Evolutionary conservation across 1,140 invertebrate species (phyloP), one percentile per base, ranked within the genome.

Genomic region (Drosophila elegans): DNA sequence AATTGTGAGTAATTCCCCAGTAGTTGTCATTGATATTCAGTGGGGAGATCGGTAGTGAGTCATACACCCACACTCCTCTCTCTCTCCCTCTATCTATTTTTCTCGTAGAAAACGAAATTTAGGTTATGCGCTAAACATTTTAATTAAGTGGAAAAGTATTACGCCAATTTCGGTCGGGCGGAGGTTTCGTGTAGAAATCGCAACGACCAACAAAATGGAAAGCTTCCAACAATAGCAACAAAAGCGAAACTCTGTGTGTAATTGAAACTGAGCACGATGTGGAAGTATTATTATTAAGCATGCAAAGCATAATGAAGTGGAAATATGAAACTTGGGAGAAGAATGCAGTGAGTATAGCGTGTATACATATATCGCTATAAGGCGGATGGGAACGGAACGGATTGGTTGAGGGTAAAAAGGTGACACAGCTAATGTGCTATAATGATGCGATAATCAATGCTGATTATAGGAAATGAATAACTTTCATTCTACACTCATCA

Each of bases 201-300:
- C 83, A 77, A 83, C 46, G 71, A 56, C 51, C 72, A 74, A 89
- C 79, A 88, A 88, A 88, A 88, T 88, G 84, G 84, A 88, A 88
- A 88, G 84, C 84, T 69, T 32, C 29, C 81, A 49, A 46, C 36
- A 67, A 51, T 39, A 63, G 46, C 69, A 82, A 78, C 77, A 88
- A 88, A 83, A 88, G 83, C 83, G 84, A 88, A 86, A 82, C 82
- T 88, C 78, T 59, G 72, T 52, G 73, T 83, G 84, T 84, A 89
- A 89, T 89, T 89, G 80, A 90, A 84, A 89, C 84, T 89, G 74
- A 89, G 77, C 84, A 89, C 85, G 80, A 80, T 78, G 85, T 80
- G 84, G 84, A 88, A 88, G 83, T 88, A 89, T 88, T 89, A 79
- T 86, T 85, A 88, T 88, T 88, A 88, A 88, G 83, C 83, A 88